phyloP scores from a whole-genome alignment of 30 jellyfish, hydroid and myxozoan species.

The Cassiopea andromeda region DNA sequence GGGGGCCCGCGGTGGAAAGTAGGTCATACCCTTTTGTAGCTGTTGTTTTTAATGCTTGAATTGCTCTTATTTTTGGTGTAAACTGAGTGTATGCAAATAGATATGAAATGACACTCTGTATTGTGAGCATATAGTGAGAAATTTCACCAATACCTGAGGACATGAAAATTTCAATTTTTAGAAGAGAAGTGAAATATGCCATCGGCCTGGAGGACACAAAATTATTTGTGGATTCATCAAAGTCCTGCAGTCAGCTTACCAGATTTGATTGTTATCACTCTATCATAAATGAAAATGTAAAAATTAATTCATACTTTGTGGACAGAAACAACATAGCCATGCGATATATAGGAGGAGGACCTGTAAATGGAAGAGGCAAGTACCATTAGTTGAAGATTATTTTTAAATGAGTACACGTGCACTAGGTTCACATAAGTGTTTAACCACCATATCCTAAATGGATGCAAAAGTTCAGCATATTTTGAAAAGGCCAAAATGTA shows the following conservation, averaged over 20 bases:
- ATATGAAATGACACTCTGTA: no score
- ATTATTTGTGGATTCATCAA: neutral
- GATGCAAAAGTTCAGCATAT: no score
- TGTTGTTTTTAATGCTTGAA: no score
- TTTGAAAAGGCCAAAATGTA: no score
- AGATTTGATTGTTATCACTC: neutral
- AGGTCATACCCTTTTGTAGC: no score
- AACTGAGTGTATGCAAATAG: no score
- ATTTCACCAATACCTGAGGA: neutral
- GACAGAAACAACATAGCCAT: neutral
- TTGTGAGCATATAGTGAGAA: neutral
- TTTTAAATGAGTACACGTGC: no score
- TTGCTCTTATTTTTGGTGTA: no score
- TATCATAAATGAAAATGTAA: neutral
- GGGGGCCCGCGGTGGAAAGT: no score
- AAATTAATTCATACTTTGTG: neutral
- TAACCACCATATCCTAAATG: no score
- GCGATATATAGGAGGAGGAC: neutral
- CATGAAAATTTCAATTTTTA: neutral
- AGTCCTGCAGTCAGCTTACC: neutral
- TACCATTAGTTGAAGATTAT: no score
- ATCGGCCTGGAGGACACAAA: neutral
- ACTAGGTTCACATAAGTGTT: no score
- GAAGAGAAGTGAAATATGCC: neutral
- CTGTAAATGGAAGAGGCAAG: neutral